Evolutionary conservation across 2,113 vertebrate genomes (phyloP).

Genomic region (Erythrolamprus reginae): DNA sequence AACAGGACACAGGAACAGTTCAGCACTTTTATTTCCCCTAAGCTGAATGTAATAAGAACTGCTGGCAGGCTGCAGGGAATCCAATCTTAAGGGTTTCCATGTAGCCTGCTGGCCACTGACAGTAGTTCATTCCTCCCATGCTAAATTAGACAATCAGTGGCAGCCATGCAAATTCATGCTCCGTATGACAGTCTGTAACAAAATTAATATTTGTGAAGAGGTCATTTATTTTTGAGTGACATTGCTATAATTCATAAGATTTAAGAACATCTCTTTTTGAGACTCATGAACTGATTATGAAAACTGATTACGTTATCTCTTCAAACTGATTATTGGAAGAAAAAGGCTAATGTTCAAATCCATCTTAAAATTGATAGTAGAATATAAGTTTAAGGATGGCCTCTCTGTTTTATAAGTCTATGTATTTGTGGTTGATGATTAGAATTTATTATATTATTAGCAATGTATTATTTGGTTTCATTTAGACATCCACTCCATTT

Average conservation of each 20-base stretch:
- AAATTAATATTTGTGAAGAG: neutral
- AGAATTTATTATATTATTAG: neutral
- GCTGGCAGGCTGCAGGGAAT: no score
- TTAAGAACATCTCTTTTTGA: neutral
- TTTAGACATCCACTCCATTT: neutral
- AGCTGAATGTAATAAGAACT: no score
- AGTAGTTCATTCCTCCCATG: no score
- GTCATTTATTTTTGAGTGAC: neutral
- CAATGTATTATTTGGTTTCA: neutral
- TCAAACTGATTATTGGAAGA: neutral
- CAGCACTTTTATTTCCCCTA: no score
- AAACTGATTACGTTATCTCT: neutral
- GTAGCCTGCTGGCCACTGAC: no score
- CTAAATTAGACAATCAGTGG: no score
- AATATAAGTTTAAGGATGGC: neutral
- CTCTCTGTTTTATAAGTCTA: neutral
- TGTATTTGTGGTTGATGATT: neutral
- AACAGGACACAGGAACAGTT: no score
- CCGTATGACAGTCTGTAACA: no score
- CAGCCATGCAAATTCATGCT: no score
- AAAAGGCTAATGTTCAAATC: neutral
- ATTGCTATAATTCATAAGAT: neutral
- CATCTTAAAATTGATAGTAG: neutral
- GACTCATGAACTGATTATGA: neutral
- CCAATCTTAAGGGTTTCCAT: no score